A percentile compares a stretch with the other conserved stretches of the same genome.
Conservation (phyloP, 2,888 invertebrate species). For the Diaperis boleti region DNA sequence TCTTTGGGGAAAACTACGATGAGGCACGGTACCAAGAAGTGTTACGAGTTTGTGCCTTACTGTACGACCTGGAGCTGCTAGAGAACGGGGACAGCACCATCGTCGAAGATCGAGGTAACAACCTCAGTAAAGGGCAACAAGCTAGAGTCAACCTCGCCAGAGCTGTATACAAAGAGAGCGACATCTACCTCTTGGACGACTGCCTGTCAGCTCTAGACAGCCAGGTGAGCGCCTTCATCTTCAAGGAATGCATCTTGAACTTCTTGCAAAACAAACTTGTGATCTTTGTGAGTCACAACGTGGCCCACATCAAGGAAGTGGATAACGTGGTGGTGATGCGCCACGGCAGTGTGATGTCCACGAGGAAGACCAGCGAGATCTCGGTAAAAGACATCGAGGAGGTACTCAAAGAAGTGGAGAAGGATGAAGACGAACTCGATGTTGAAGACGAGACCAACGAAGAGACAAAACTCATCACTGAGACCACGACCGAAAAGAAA, state of each 20-base stretch:
- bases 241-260: slow-evolving; percentile 76
- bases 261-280: slow-evolving; percentile 69
- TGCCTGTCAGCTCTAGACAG: slow-evolving; percentile 84
- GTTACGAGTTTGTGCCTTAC: slow-evolving; percentile 72
- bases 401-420: slow-evolving; percentile 61
- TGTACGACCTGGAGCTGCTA: slow-evolving; percentile 77
- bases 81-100: slow-evolving; percentile 78
- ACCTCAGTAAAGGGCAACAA: slow-evolving; percentile 84
- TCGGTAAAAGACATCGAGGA: slow-evolving; percentile 79
- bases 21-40: slow-evolving; percentile 69
- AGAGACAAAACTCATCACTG: slow-evolving; percentile 32
- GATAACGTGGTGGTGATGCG: slow-evolving; percentile 67
- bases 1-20: slow-evolving; percentile 75
- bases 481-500: slow-evolving; percentile 31
- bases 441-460: slow-evolving; percentile 15
- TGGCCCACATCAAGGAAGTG: slow-evolving; percentile 67
- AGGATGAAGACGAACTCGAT: slow-evolving; percentile 1
- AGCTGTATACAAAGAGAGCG: slow-evolving; percentile 78
- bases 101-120: slow-evolving; percentile 82
- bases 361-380: slow-evolving; percentile 66
- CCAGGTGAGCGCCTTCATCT: slow-evolving; percentile 76
- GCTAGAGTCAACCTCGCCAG: slow-evolving; percentile 82
- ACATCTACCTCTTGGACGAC: slow-evolving; percentile 81
- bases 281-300: slow-evolving; percentile 65
- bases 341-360: slow-evolving; percentile 36